Conservation (phyloP, 2,888 invertebrate genomes). For the Diarsia mendica region DNA sequence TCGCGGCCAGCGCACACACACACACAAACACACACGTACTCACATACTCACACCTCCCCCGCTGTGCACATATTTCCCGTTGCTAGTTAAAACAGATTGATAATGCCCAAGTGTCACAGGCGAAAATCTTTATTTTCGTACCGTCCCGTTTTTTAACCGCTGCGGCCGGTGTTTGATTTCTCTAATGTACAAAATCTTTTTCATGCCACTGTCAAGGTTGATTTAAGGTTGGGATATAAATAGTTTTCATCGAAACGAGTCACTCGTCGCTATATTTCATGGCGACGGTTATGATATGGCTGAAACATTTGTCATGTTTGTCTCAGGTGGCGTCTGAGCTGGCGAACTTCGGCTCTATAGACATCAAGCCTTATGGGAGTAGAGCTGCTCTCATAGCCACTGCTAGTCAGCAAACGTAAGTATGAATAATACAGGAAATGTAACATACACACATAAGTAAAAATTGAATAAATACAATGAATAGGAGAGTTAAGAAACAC, state of each 20-base stretch:
- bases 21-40: constrained; percentile 62
- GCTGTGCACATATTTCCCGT: constrained; percentile 76
- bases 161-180: constrained; percentile 82
- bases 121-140: constrained; percentile 84
- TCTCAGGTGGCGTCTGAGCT: constrained; percentile 90
- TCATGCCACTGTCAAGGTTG: constrained; percentile 89
- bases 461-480: neutral
- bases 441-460: neutral
- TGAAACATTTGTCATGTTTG: constrained; percentile 49
- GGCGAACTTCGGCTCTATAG: constrained; percentile 91
- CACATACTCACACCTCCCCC: constrained; percentile 62
- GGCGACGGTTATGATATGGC: constrained; percentile 64
- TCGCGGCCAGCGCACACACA: constrained; percentile 67
- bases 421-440: constrained; percentile 39
- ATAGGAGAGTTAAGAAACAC: neutral
- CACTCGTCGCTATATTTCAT: constrained; percentile 77
- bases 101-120: constrained; percentile 88
- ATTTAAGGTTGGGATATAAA: constrained; percentile 89
- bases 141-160: constrained; percentile 74
- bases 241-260: constrained; percentile 76
- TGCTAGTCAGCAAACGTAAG: constrained; percentile 91
- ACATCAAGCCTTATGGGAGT: constrained; percentile 90
- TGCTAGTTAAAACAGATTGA: constrained; percentile 88
- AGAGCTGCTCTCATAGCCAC: constrained; percentile 91
- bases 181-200: constrained; percentile 81